phyloP scores from a whole-genome alignment of 2,888 invertebrate species.

The Chloroclysta siterata region DNA sequence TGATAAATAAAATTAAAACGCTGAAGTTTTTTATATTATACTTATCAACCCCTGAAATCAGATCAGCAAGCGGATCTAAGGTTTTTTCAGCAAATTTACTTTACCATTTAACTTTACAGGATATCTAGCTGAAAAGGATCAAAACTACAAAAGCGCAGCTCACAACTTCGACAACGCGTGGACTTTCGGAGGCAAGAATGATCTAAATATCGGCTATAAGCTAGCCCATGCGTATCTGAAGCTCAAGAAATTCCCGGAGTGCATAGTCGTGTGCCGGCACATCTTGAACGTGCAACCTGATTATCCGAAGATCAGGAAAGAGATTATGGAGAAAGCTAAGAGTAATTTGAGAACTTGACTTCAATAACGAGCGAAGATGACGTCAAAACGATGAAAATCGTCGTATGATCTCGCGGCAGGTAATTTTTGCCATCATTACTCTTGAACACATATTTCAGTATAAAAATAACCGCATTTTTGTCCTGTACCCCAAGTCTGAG shows the following conservation, averaged over 20 bases:
- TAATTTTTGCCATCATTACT: too few species aligned
- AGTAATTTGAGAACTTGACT: constrained; percentile 88
- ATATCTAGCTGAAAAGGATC: constrained; percentile 95
- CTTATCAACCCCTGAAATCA: too few species aligned
- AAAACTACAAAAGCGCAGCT: constrained; percentile 94
- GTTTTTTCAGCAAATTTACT: too few species aligned
- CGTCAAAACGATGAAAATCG: background rate
- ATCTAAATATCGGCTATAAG: constrained; percentile 95
- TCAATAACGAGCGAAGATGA: background rate
- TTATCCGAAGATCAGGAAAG: constrained; percentile 95
- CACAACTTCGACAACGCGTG: constrained; percentile 94
- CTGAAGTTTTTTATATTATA: too few species aligned
- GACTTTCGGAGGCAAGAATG: constrained; percentile 91
- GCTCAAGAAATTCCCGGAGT: constrained; percentile 93
- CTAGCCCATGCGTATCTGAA: constrained; percentile 96
- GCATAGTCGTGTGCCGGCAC: constrained; percentile 94
- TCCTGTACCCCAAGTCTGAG: too few species aligned
- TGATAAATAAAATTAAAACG: too few species aligned
- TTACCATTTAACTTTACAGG: constrained; percentile 77
- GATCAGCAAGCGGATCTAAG: too few species aligned
- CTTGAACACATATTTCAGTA: too few species aligned
- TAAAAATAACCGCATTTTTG: too few species aligned
- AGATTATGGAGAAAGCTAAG: constrained; percentile 96
- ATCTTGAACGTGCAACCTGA: constrained; percentile 93
- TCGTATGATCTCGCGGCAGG: too few species aligned